These are phyloP conservation scores for Crotalus helleri DNA, from an alignment of 2,113 vertebrate genomes.

Conservation along the genomic window DNA sequence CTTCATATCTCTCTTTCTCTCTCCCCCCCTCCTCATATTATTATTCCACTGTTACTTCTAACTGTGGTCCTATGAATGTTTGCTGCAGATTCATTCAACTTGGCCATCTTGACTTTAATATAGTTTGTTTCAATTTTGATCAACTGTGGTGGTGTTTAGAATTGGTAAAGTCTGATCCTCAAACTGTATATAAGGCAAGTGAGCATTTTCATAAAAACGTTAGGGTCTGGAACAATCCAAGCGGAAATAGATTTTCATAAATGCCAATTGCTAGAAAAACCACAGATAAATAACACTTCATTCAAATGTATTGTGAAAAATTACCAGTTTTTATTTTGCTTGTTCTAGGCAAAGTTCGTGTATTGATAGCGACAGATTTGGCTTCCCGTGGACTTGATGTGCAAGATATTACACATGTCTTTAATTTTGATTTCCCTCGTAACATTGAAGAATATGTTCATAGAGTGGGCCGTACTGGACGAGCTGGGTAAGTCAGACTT, in stretches of 20 bases:
- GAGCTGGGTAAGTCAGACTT: conserved; percentile 81
- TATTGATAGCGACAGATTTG: conserved; percentile 92
- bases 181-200: not conserved
- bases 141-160: not conserved
- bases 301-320: not conserved
- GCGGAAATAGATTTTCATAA: not conserved
- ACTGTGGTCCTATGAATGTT: not conserved
- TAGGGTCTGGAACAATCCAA: not conserved
- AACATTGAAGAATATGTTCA: conserved; percentile 97
- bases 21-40: too few species aligned
- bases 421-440: conserved; percentile 94
- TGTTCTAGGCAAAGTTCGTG: conserved; percentile 83
- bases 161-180: not conserved
- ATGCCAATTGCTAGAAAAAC: not conserved
- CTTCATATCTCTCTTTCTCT: not conserved
- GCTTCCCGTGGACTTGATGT: conserved; percentile 94
- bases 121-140: not conserved
- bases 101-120: not conserved
- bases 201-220: not conserved
- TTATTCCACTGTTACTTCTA: not conserved
- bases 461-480: conserved; percentile 89
- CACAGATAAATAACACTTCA: not conserved
- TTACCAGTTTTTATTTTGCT: not conserved
- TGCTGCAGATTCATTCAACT: not conserved
- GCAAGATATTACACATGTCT: conserved; percentile 88